Base-by-base conservation (phyloP, 2,113 vertebrate species). In the Amblyopsis rosae region DNA sequence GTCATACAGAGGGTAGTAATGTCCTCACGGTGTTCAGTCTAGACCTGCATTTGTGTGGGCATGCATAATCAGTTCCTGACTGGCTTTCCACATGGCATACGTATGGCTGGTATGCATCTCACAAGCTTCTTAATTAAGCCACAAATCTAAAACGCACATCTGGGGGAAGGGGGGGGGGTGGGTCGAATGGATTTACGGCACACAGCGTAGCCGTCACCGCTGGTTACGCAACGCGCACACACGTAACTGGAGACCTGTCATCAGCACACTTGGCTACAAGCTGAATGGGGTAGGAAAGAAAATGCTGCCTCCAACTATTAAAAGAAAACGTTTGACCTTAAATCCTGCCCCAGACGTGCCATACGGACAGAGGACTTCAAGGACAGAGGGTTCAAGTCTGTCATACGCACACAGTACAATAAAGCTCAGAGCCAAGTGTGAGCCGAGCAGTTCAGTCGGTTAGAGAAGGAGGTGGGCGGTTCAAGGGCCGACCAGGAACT, bases 81-180 rank as follows among this genome's bases (percentile, higher is more conserved):
- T 61, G 3, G 6, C 32, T 46, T 55, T n/a, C 46, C 1, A 9
- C 3, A 2, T 26, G 57, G 56, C 35, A 50, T 13, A 58, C 60
- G 16, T n/a, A 16, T 32, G 51, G 33, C 58, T 58, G 17, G 61
- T 50, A 47, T 19, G 17, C 26, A 65, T 67, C 65, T 67, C 35
- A 59, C 63, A 49, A 26, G 46, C 50, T 79, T 59, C 70, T 50
- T 69, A 53, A 62, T 67, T 50, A 11, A 55, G 70, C 13, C 69
- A 41, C 15, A 48, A 48, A 26, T 56, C 54, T 11, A 26, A 9
- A 33, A 57, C 17, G 55, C 16, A 57, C 9, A 9, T 41, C 10
- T 15, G 2, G 55, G 15, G n/a, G 61, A 49, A 15, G 46, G 41
- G n/a, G n/a, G n/a, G n/a, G 59, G n/a, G 59, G 35, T 32, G 41